A percentile compares a stretch with the other conserved stretches of the same genome.
Evolutionary conservation across 2,113 vertebrate species (phyloP).

Genomic region (Amphiprion percula): DNA sequence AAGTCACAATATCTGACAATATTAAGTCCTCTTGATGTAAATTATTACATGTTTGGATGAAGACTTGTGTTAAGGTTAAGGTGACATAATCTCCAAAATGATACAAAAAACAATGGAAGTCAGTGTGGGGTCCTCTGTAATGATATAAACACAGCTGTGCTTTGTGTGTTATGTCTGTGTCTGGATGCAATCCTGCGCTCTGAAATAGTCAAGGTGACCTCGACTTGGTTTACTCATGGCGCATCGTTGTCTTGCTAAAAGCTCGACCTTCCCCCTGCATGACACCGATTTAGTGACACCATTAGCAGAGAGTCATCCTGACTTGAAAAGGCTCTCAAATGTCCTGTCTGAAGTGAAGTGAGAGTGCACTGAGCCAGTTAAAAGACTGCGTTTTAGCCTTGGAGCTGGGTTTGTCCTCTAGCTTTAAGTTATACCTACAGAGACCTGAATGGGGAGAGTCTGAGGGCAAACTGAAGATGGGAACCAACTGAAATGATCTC

Average conservation of each 20-base stretch:
- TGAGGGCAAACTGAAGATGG: neutral
- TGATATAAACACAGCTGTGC: neutral
- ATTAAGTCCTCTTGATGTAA: too few relatives aligned
- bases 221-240: neutral
- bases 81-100: neutral
- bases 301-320: slow-evolving; percentile 42
- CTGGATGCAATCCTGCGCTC: neutral
- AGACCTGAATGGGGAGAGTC: neutral
- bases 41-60: too few relatives aligned
- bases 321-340: slow-evolving; percentile 48
- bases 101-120: neutral
- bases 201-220: slow-evolving; percentile 35
- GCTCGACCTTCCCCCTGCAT: slow-evolving; percentile 8
- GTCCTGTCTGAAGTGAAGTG: slow-evolving; percentile 2
- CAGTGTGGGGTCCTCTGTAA: neutral
- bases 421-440: neutral
- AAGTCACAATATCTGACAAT: too few relatives aligned
- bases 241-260: slow-evolving; percentile 17
- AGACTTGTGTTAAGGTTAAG: neutral
- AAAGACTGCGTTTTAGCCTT: slow-evolving; percentile 16
- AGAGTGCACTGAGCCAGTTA: slow-evolving; percentile 5
- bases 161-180: neutral
- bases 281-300: slow-evolving; percentile 4
- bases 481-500: neutral
- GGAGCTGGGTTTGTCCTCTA: slow-evolving; percentile 11